Percentiles rank a stretch among this genome's conserved stretches.
Evolutionary conservation across 2,113 vertebrate species (phyloP).

Genomic region (Oreochromis niloticus): DNA sequence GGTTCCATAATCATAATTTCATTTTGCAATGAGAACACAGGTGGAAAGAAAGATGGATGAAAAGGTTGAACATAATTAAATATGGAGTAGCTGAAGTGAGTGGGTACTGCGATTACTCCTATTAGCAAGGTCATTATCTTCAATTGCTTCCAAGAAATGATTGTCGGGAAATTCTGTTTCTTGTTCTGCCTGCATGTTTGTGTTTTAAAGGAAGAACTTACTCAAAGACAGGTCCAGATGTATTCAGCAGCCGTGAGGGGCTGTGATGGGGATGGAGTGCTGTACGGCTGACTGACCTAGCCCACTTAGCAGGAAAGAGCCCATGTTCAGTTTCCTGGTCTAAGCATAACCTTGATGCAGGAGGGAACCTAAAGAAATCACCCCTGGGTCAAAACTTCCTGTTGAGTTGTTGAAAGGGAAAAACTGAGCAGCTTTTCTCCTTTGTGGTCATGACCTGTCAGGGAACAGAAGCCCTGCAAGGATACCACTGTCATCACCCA

Average conservation of each 20-base stretch:
- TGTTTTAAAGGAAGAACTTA: neutral
- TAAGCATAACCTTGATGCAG: neutral
- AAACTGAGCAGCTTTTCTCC: neutral
- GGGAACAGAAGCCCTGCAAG: neutral
- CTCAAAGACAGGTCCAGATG: neutral
- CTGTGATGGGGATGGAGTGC: neutral
- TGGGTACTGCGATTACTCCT: constrained; percentile 47
- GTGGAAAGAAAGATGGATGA: constrained; percentile 40
- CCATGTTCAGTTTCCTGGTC: neutral
- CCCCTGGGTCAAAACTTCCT: neutral
- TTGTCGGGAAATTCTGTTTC: neutral
- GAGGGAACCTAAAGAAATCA: neutral
- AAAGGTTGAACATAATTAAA: constrained; percentile 63
- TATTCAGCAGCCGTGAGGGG: neutral
- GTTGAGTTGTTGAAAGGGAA: neutral
- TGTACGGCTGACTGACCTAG: neutral
- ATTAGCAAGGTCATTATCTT: constrained; percentile 60
- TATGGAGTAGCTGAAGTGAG: constrained; percentile 37
- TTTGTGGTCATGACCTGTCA: neutral
- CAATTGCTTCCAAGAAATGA: constrained; percentile 55
- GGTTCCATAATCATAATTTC: constrained; percentile 33
- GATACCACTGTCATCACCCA: neutral
- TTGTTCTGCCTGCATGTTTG: neutral
- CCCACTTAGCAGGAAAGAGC: neutral
- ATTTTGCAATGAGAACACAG: constrained; percentile 26